These are phyloP conservation scores for Aldabrachelys gigantea DNA, from an alignment of 2,113 vertebrate genomes.

Conservation along the genomic window DNA sequence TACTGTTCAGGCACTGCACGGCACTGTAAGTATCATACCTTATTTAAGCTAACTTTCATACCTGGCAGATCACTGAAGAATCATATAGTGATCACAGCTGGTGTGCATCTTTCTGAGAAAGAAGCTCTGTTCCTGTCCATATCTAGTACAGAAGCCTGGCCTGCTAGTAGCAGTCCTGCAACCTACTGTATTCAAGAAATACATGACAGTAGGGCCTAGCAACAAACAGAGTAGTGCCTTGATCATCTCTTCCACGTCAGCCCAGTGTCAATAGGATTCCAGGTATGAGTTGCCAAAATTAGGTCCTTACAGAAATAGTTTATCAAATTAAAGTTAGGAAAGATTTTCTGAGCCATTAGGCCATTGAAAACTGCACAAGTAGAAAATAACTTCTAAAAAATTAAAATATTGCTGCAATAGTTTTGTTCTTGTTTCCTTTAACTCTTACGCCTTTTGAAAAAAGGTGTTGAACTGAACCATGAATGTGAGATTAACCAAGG, in stretches of 20 bases:
- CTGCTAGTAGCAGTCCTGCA: background rate
- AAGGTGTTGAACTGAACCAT: background rate
- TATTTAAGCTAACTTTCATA: background rate
- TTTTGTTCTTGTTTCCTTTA: background rate
- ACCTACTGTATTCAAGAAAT: background rate
- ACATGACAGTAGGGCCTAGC: background rate
- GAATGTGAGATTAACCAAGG: background rate
- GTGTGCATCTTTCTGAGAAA: background rate
- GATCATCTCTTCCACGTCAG: background rate
- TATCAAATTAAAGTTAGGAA: conserved; percentile 22
- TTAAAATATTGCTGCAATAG: background rate
- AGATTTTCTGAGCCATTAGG: background rate
- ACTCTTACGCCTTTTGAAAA: background rate
- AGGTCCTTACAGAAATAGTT: background rate
- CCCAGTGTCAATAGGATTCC: background rate
- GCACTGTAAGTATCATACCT: background rate
- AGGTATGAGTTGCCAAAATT: background rate
- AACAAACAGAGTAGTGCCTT: background rate
- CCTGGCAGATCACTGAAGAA: background rate
- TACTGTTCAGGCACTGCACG: background rate
- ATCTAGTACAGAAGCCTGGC: background rate
- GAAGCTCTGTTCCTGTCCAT: background rate
- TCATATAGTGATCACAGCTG: background rate
- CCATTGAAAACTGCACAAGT: conserved; percentile 1
- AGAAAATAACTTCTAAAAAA: background rate